phyloP scores from a whole-genome alignment of 1,140 invertebrate genomes.

The Hyposmocoma kahamanoa region DNA sequence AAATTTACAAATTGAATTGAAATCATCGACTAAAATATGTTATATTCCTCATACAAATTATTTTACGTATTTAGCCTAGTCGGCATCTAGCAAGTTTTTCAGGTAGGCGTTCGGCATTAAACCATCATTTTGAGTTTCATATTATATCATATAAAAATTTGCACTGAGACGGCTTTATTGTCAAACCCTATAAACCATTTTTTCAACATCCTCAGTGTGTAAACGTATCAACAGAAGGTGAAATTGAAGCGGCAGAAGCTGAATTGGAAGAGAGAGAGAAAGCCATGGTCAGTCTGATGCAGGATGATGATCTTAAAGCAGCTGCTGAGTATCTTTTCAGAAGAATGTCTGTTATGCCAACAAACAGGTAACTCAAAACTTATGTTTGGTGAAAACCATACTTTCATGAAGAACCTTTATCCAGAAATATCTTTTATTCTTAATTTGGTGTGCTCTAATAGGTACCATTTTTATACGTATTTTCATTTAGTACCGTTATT shows the following conservation, averaged over 20 bases:
- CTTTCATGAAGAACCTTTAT: background rate
- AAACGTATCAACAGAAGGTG: conserved; percentile 48
- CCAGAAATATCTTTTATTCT: background rate
- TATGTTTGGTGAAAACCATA: background rate
- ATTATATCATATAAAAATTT: too few relatives aligned
- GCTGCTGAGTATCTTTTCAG: conserved; percentile 50
- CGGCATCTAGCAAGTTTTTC: too few relatives aligned
- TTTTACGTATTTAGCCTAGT: too few relatives aligned
- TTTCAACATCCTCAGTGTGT: conserved; percentile 46
- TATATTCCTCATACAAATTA: too few relatives aligned
- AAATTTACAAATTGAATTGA: too few relatives aligned
- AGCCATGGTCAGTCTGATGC: conserved; percentile 55
- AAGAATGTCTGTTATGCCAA: conserved; percentile 54
- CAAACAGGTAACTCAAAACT: conserved; percentile 31
- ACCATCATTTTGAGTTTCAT: too few relatives aligned
- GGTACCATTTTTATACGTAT: too few relatives aligned
- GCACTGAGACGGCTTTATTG: too few relatives aligned
- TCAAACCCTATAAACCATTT: too few relatives aligned
- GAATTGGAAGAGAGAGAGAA: conserved; percentile 45
- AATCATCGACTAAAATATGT: too few relatives aligned
- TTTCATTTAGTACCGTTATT: too few relatives aligned
- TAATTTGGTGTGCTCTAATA: background rate
- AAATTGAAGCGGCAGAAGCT: conserved; percentile 33
- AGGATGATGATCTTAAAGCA: conserved; percentile 46
- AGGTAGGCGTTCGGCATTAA: too few relatives aligned